Evolutionary conservation across 2,888 invertebrate species (phyloP).

Genomic region (Apocheima hispidaria): DNA sequence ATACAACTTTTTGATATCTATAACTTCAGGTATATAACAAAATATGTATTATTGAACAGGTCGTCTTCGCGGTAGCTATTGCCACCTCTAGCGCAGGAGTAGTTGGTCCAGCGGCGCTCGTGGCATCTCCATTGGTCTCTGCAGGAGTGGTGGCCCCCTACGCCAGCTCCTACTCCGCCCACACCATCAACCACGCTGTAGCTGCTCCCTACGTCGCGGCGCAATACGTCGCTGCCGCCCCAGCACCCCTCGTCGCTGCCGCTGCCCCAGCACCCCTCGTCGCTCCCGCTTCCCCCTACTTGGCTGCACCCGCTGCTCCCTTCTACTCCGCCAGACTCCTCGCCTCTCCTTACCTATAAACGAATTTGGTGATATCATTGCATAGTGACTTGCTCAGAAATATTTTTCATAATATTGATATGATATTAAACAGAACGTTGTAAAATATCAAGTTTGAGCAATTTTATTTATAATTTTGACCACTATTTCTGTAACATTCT

Average conservation of each 20-base stretch:
- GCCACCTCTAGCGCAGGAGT: constrained; percentile 69
- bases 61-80: constrained; percentile 71
- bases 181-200: constrained; percentile 91
- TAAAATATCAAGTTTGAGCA: constrained; percentile 9
- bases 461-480: too few relatives aligned
- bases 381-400: constrained; percentile 81
- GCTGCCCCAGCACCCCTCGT: constrained; percentile 50
- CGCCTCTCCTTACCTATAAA: constrained; percentile 72
- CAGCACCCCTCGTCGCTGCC: constrained; percentile 86
- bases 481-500: too few relatives aligned
- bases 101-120: constrained; percentile 69
- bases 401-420: constrained; percentile 40
- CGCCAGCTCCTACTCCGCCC: constrained; percentile 91
- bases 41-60: constrained; percentile 57
- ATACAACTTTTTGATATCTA: background rate
- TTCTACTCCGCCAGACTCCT: constrained; percentile 62
- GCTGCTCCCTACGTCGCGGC: constrained; percentile 87
- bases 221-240: constrained; percentile 82
- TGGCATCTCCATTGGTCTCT: constrained; percentile 87
- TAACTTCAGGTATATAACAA: background rate
- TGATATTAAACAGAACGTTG: constrained; percentile 39
- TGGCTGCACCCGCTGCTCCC: constrained; percentile 46
- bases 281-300: constrained; percentile 51
- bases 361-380: constrained; percentile 79
- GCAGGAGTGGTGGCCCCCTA: constrained; percentile 89